Base-by-base conservation (phyloP, 2,113 vertebrate species). In the Solenodon paradoxus region DNA sequence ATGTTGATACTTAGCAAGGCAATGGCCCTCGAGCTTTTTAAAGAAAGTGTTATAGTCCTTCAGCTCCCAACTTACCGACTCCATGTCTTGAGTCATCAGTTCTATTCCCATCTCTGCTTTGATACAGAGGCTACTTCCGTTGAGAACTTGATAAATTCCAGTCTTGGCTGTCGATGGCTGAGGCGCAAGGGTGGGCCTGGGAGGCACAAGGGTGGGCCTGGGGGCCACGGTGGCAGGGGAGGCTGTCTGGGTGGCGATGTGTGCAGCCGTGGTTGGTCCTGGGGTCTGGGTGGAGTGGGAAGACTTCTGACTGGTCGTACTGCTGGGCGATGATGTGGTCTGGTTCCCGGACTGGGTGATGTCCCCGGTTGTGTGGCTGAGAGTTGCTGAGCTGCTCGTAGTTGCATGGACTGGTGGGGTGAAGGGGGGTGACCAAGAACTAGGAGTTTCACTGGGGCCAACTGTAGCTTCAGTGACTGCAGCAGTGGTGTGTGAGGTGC, bases 91-190 rank as follows among this genome's bases (percentile, higher is more conserved):
- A 96, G 98, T 82, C 0, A 98, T 95, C 97, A 98, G 98, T 28
- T 98, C 96, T 74, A 98, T 97, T 24, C 99, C 99, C 98, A 99
- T 97, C 7, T 97, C 94, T 0, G 97, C 98, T 97, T 98, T 99
- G 95, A 99, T 90, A 38, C 99, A 99, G 32, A 96, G 97, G 3
- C 24, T 5, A 45, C 95, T 98, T 15, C 98, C 98, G 0, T 5
- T 78, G 0, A 83, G 97, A 12, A 99, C 1, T 0, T 16, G 92
- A 90, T 99, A 99, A 26, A 78, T 97, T 57, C 98, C 99, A 0
- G 95, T 97, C 81, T 90, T 94, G 81, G 97, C 96, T 63, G 88
- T 0, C 0, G 97, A 85, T 20, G 98, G 97, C 66, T 32, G 92
- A 0, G 98, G 98, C 16, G 40, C 22, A 0, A 97, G 88, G 6